Evolutionary conservation across 2,113 vertebrate genomes (phyloP).

Genomic region (Chaenogobius annularis): DNA sequence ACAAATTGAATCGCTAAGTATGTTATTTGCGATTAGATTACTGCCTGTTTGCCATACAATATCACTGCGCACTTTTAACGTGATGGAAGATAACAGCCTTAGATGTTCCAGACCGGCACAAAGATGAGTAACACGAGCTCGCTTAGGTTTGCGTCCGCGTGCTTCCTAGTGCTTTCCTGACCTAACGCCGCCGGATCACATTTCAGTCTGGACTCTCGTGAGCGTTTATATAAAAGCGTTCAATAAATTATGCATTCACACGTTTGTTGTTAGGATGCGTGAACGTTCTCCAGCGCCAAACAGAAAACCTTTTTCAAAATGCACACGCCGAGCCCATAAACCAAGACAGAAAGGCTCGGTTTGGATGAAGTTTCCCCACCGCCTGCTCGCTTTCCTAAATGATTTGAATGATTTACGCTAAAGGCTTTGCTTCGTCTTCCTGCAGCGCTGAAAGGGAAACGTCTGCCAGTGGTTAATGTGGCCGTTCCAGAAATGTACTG

Average conservation of each 20-base stretch:
- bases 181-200: slow-evolving; percentile 27
- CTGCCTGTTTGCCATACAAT: not conserved
- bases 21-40: not conserved
- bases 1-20: no score
- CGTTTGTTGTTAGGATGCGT: not conserved
- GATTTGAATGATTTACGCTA: slow-evolving; percentile 21
- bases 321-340: not conserved
- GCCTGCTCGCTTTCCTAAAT: not conserved
- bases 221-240: slow-evolving; percentile 21
- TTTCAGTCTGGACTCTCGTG: slow-evolving; percentile 13
- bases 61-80: slow-evolving; percentile 17
- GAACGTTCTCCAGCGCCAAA: not conserved
- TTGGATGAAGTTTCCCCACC: not conserved
- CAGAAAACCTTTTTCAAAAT: not conserved
- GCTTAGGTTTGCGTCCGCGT: slow-evolving; percentile 1
- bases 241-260: slow-evolving; percentile 50
- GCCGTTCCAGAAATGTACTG: slow-evolving; percentile 12
- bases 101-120: slow-evolving; percentile 6
- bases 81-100: slow-evolving; percentile 11
- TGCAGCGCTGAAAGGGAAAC: slow-evolving; percentile 21
- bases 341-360: not conserved
- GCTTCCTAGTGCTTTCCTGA: not conserved
- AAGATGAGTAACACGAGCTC: slow-evolving; percentile 31
- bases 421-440: slow-evolving; percentile 28
- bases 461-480: slow-evolving; percentile 28